A percentile compares a stretch with the other conserved stretches of the same genome.
These are phyloP conservation scores for Phaethon lepturus DNA, from an alignment of 2,113 vertebrate genomes.

Conservation along the genomic window DNA sequence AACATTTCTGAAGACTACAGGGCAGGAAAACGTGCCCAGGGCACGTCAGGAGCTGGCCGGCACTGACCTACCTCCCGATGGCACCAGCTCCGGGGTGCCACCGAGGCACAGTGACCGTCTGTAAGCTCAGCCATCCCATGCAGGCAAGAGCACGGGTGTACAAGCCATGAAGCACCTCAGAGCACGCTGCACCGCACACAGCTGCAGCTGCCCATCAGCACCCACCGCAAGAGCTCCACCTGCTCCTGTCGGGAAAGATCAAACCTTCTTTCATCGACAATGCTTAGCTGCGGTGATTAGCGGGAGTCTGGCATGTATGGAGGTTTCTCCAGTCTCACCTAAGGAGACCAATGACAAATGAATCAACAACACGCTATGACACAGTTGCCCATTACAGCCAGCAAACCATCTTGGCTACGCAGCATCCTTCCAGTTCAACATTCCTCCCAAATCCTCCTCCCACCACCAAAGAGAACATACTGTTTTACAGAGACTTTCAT, in stretches of 20 bases:
- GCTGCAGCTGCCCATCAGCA: not conserved
- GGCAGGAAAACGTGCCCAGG: not conserved
- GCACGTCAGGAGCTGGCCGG: not conserved
- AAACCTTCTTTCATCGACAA: not conserved
- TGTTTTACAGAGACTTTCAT: conserved; percentile 49
- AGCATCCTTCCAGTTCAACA: not conserved
- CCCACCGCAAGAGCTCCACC: not conserved
- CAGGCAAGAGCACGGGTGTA: not conserved
- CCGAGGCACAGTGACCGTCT: accelerated
- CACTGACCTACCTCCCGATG: not conserved
- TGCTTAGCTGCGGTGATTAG: not conserved
- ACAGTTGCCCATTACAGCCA: accelerated
- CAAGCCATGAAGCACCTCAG: not conserved
- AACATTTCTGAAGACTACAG: not conserved
- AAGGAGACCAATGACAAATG: not conserved
- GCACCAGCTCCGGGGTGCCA: not conserved
- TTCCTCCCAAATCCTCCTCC: not conserved
- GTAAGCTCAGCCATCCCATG: not conserved
- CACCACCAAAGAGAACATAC: conserved; percentile 21
- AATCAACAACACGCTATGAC: not conserved
- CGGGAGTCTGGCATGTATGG: accelerated
- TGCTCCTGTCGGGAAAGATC: not conserved
- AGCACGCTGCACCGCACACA: not conserved
- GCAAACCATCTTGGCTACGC: not conserved
- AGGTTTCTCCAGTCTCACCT: not conserved